These are phyloP conservation scores for Crotalus tigris DNA, from an alignment of 2,113 vertebrate species.

Conservation along the genomic window DNA sequence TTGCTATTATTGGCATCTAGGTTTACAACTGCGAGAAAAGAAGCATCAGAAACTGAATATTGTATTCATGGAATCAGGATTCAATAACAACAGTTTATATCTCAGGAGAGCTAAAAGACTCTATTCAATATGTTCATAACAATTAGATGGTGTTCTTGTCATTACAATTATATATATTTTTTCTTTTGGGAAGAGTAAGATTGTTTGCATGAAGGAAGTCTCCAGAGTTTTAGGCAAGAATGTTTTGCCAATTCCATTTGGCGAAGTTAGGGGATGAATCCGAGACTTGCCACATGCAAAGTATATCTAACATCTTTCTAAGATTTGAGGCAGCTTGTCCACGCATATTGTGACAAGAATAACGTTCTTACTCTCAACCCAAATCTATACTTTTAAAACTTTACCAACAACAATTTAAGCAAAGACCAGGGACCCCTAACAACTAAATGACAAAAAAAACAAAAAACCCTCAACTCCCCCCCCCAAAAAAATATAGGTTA, in stretches of 20 bases:
- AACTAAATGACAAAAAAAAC: neutral
- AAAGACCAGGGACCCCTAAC: neutral
- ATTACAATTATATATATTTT: neutral
- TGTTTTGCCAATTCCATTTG: neutral
- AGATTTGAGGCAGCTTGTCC: rapidly evolving
- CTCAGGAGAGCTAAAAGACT: neutral
- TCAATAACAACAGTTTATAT: neutral
- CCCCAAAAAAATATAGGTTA: neutral
- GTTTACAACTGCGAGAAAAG: neutral
- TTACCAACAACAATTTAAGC: neutral
- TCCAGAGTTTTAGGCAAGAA: neutral
- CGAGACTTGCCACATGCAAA: neutral
- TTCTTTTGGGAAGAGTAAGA: neutral
- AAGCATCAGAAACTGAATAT: neutral
- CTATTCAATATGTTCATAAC: neutral
- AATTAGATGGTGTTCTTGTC: neutral
- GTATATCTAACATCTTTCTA: neutral
- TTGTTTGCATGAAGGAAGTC: neutral
- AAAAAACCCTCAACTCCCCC: neutral
- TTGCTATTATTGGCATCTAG: neutral
- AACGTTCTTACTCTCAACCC: neutral
- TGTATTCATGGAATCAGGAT: neutral
- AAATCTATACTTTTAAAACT: neutral
- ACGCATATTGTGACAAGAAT: neutral
- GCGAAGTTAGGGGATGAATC: neutral